Evolutionary conservation across 2,113 vertebrate species (phyloP), one percentile per base, ranked within the genome.

Genomic region (Meleagris gallopavo): DNA sequence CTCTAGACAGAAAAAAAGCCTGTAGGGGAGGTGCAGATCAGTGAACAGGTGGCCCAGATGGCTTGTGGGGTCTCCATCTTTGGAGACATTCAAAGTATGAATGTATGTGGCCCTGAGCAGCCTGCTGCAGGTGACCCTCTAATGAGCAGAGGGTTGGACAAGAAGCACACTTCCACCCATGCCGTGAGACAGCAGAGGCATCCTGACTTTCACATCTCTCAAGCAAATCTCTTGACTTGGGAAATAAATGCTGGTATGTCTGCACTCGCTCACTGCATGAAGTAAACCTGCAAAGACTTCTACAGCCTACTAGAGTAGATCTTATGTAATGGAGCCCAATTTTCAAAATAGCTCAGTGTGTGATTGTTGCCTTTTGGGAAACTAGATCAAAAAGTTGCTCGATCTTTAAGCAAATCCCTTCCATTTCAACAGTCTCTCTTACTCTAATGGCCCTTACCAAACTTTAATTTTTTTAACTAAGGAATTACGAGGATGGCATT

Each of bases 271-370:
- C 0, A 0, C 9, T 54, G 54, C 4, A 2, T 15, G 50, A 34
- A 52, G 17, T 30, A 83, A 93, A 86, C 11, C 19, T 66, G 41
- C 34, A 77, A 83, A 89, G 36, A 30, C 40, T 58, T 10, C 21
- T 22, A 16, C 18, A 57, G 8, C 22, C 60, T 73, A 8, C 29
- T 66, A 38, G 11, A 0, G 0, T 3, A 64, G 25, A 34, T 46
- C 3, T 12, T 61, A 13, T 2, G 5, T 32, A 71, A 69, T 8
- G 19, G 34, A 7, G 12, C 10, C 8, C 16, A 4, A 2, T 65
- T 88, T 84, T 90, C 11, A 64, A 81, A 78, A 77, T 12, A 74
- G 29, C 5, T 67, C 5, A 12, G 8, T 0, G 0, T 71, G 73
- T 0, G 0, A 25, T 32, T 60, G 11, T 24, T 67, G 52, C 25